Evolutionary conservation across 2,113 vertebrate species (phyloP).

Genomic region (Gasterosteus aculeatus): DNA sequence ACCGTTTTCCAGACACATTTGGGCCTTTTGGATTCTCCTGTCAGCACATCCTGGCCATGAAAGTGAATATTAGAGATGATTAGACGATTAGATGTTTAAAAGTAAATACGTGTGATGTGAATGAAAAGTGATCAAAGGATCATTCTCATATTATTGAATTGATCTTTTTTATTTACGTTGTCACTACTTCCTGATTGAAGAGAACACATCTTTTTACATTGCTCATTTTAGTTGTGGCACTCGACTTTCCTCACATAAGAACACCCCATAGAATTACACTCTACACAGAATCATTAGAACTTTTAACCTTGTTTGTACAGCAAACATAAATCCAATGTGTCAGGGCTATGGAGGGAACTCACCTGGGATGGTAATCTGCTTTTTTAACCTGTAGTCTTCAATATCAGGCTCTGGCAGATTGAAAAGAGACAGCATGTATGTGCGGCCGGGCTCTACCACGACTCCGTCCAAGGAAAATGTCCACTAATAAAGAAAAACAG

Average conservation of each 20-base stretch:
- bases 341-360: not conserved
- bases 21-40: conserved; percentile 35
- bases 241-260: not conserved
- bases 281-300: not conserved
- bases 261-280: not conserved
- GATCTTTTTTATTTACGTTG: not conserved
- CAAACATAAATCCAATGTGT: not conserved
- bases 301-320: not conserved
- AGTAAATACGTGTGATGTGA: not conserved
- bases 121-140: not conserved
- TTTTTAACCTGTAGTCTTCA: not conserved
- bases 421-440: conserved; percentile 66
- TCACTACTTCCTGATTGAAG: not conserved
- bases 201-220: not conserved
- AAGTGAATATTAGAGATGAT: not conserved
- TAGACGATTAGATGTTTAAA: not conserved
- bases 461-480: conserved; percentile 69
- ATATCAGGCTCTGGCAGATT: conserved; percentile 71
- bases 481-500: conserved; percentile 68
- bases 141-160: not conserved
- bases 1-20: conserved; percentile 74
- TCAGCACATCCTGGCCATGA: conserved; percentile 66
- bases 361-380: conserved; percentile 70
- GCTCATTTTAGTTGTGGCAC: not conserved
- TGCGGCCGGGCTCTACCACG: conserved; percentile 57